Base-by-base conservation (phyloP, 2,797 vertebrate species). In the Sebastes miniatus region DNA sequence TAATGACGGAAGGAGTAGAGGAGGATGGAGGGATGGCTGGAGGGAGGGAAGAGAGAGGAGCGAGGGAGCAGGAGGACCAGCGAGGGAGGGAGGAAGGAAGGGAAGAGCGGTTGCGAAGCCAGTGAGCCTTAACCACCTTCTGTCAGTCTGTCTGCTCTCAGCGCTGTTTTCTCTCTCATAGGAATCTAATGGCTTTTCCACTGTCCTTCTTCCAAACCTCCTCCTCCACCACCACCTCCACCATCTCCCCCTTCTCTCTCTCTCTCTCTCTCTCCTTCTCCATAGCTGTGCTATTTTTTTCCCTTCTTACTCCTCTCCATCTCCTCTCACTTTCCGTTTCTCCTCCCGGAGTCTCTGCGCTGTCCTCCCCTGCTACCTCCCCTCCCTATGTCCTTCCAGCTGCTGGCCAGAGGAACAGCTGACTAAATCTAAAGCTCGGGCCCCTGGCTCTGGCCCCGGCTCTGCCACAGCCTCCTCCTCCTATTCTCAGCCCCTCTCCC, bases 171-270 rank as follows among this genome's bases (percentile, higher is more conserved):
- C 83, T 83, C 90, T 93, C 92, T 92, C 91, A 81, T 85, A 88
- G 87, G 92, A 94, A 92, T 94, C 91, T 91, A 94, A 94, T 95
- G 90, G 91, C 91, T 94, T 95, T 94, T 94, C 94, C 93, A 94
- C 91, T 89, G 90, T 92, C 90, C 85, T 80, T 85, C 85, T 89
- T 93, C 92, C 91, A 91, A 93, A 86, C 90, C 91, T 91, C 85
- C 88, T 75, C 81, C 85, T 65, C 83, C 83, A 20, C 84, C 83
- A 20, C 67, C 73, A 34, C 61, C 77, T 32, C 81, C 47, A 50
- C 67, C 31, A 27, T 72, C 65, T 75, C 54, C 68, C 67, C 65
- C 62, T 70, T 67, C 73, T 78, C 47, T 43, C 39, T 43, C 34
- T 77, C 65, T 32, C 32, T 39, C 36, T 75, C 54, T 74, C 84